These are phyloP conservation scores for Platyura marginata DNA, from an alignment of 1,140 invertebrate species.

Conservation along the genomic window DNA sequence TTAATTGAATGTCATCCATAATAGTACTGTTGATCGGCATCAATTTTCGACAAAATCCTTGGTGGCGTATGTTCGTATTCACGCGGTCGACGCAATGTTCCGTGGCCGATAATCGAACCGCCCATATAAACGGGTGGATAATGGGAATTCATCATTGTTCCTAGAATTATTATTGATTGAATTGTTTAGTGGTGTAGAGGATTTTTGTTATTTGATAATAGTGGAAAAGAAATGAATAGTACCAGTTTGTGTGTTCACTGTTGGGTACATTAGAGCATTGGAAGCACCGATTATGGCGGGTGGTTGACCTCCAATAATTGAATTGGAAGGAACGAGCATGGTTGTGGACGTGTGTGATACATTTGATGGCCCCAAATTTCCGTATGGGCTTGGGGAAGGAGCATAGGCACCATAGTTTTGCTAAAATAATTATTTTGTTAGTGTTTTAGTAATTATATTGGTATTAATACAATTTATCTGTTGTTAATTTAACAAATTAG, in stretches of 20 bases:
- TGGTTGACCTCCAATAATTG: neutral
- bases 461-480: too few relatives aligned
- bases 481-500: too few relatives aligned
- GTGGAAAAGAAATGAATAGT: neutral
- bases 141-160: neutral
- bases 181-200: neutral
- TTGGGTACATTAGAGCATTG: constrained; percentile 1
- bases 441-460: too few relatives aligned
- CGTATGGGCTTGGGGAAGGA: constrained; percentile 12
- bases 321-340: constrained; percentile 4
- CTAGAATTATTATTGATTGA: neutral
- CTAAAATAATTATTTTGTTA: too few relatives aligned
- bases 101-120: neutral
- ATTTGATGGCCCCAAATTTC: constrained; percentile 11
- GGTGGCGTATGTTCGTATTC: neutral
- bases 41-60: constrained; percentile 1
- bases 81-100: neutral
- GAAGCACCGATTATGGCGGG: neutral
- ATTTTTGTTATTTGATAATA: neutral
- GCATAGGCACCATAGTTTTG: neutral
- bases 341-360: constrained; percentile 8
- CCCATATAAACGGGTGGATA: neutral
- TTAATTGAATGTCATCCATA: constrained; percentile 1
- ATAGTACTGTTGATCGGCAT: neutral
- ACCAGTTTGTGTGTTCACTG: neutral